A percentile compares a stretch with the other conserved stretches of the same genome.
Conservation (phyloP, 1,140 invertebrate genomes). For the Rhopalosiphum padi region DNA sequence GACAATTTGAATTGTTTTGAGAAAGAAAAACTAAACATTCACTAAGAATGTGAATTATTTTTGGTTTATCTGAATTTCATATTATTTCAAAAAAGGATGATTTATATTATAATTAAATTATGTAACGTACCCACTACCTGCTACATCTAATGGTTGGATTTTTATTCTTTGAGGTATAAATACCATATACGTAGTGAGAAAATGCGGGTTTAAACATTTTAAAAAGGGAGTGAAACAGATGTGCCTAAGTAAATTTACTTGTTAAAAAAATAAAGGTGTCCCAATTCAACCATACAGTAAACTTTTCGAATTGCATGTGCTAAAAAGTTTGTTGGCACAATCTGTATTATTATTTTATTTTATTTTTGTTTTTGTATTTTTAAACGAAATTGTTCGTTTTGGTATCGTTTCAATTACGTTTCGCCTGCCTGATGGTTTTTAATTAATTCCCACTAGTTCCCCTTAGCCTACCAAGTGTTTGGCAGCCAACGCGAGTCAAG, state of each 20-base stretch:
- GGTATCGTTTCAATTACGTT: conserved; percentile 37
- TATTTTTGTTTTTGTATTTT: background rate
- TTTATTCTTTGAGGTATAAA: background rate
- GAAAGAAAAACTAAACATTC: background rate
- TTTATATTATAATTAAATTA: background rate
- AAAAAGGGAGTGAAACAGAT: background rate
- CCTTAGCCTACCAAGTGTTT: background rate
- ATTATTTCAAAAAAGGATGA: background rate
- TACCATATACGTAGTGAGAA: background rate
- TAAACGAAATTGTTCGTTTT: conserved; percentile 27
- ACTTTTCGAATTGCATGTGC: background rate
- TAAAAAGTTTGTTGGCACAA: conserved; percentile 38
- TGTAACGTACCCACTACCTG: background rate
- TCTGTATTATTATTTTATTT: background rate
- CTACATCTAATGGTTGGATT: background rate
- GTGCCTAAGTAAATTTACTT: conserved; percentile 13
- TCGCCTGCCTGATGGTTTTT: conserved; percentile 26
- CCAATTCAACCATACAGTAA: background rate
- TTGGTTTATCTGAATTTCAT: background rate
- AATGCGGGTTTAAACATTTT: background rate
- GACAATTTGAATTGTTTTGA: background rate
- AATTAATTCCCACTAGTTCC: conserved; percentile 25
- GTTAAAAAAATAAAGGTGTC: background rate
- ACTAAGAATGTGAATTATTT: background rate
- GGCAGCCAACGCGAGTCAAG: background rate